A percentile compares a stretch with the other conserved stretches of the same genome.
Conservation (phyloP, 2,797 vertebrate genomes). For the Enteromius fasciolatus region DNA sequence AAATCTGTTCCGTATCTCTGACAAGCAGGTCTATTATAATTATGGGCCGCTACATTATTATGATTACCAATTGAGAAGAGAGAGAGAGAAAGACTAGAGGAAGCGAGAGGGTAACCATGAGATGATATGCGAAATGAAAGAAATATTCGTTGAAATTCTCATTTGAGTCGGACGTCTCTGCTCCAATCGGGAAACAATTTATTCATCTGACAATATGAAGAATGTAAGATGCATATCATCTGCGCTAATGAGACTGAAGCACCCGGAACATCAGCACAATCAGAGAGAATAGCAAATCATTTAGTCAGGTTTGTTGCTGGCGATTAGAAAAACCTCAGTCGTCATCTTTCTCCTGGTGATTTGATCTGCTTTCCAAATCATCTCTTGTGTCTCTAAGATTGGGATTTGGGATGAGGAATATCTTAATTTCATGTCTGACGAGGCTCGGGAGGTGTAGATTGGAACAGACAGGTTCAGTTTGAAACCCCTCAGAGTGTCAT, state of each 20-base stretch:
- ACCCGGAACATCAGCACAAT: slow-evolving; percentile 72
- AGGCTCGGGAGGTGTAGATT: slow-evolving; percentile 18
- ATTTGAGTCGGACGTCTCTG: slow-evolving; percentile 61
- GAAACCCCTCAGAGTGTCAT: slow-evolving; percentile 7
- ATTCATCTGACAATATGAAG: slow-evolving; percentile 61
- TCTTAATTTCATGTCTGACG: slow-evolving; percentile 27
- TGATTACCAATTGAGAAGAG: slow-evolving; percentile 71
- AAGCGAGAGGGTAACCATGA: slow-evolving; percentile 49
- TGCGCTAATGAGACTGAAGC: slow-evolving; percentile 70
- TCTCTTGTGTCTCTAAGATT: slow-evolving; percentile 12
- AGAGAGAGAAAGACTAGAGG: slow-evolving; percentile 41
- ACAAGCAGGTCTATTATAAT: slow-evolving; percentile 73
- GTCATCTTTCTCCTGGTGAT: slow-evolving; percentile 70
- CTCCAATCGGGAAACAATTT: slow-evolving; percentile 67
- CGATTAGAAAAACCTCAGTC: slow-evolving; percentile 73
- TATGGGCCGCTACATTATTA: slow-evolving; percentile 71
- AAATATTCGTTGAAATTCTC: slow-evolving; percentile 61
- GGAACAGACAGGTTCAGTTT: slow-evolving; percentile 28
- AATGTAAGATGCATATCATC: slow-evolving; percentile 68
- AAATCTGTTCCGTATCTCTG: slow-evolving; percentile 72
- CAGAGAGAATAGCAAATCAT: slow-evolving; percentile 73
- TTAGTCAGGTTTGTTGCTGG: slow-evolving; percentile 72
- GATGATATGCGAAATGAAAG: slow-evolving; percentile 56
- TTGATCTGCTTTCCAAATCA: slow-evolving; percentile 59
- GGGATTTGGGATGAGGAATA: slow-evolving; percentile 27